Evolutionary conservation across 2,888 invertebrate genomes (phyloP).

Genomic region (Metellina segmentata): DNA sequence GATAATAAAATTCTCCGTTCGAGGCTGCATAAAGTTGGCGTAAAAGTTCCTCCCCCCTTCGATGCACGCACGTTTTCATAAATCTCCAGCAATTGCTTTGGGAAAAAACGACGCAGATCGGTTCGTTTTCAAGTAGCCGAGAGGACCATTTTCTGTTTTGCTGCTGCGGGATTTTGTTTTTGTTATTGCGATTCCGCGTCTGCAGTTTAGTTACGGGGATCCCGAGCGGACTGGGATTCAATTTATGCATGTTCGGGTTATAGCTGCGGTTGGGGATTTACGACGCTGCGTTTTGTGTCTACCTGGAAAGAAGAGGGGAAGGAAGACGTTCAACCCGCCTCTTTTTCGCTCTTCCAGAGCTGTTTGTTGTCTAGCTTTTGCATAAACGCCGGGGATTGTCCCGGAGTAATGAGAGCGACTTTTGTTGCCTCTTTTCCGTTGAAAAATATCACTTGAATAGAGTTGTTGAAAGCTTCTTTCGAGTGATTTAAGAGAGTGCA

Average conservation of each 20-base stretch:
- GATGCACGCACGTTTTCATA: conserved; percentile 73
- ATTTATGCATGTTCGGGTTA: conserved; percentile 21
- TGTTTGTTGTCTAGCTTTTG: neutral
- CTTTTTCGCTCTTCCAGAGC: neutral
- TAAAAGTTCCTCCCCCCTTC: conserved; percentile 30
- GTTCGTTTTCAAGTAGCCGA: conserved; percentile 65
- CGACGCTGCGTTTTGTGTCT: neutral
- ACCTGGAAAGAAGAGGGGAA: neutral
- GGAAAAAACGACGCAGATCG: conserved; percentile 17
- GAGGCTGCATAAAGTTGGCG: conserved; percentile 66
- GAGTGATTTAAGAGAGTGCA: neutral
- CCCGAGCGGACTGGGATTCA: conserved; percentile 47
- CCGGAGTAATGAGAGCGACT: neutral
- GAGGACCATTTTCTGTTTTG: conserved; percentile 40
- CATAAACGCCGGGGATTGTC: conserved; percentile 32
- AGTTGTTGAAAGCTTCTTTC: conserved; percentile 45
- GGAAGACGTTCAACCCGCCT: neutral
- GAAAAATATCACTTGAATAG: conserved; percentile 25
- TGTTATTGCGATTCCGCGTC: conserved; percentile 56
- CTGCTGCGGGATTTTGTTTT: conserved; percentile 12
- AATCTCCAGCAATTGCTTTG: conserved; percentile 72
- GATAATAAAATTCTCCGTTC: conserved; percentile 74
- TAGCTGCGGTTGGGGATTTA: neutral
- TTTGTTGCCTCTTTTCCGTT: conserved; percentile 33
- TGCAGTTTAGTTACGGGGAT: conserved; percentile 64